Evolutionary conservation across 2,797 vertebrate genomes (phyloP), one percentile per base, ranked within the genome.

Genomic region (Gambelia wislizenii): DNA sequence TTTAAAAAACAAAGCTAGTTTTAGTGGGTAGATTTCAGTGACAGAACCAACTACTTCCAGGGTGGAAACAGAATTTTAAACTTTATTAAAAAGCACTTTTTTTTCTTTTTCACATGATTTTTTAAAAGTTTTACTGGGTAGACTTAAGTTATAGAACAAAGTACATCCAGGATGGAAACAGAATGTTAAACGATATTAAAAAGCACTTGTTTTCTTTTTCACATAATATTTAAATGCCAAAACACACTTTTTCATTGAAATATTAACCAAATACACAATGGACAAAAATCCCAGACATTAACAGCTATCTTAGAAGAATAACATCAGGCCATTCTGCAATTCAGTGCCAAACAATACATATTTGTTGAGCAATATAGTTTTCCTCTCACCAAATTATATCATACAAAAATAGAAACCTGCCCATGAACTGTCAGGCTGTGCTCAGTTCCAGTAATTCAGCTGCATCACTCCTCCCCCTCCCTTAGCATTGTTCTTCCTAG

Each of bases 361-460:
- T 70, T 33, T 83, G 54, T 56, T 44, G 33, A 80, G 82, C 67
- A 39, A 74, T 54, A 44, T n/a, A 70, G 59, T 70, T n/a, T 78
- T 70, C 74, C 16, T 84, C 64, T 84, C 74, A 78, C 54, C 27
- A 79, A 33, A 72, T 52, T 42, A 74, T 10, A 18, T 47, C 70
- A 18, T 67, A 82, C 77, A 76, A 33, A 79, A 75, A 85, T 61
- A 93, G 89, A 94, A 89, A 64, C 39, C 72, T 20, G 87, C 0
- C 49, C 54, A 74, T 1, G 39, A 44, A 3, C 85, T 93, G 91
- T 67, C 87, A 85, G 56, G 89, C 0, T 0, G 67, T 89, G 78
- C 54, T 90, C 86, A 47, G 42, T 74, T 77, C 87, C 89, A 89
- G 78, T 47, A 90, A 95, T 93, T 56, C 82, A 49, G 75, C 44